Evolutionary conservation across 2,888 invertebrate genomes (phyloP).

Genomic region (Ryuthela nishihirai): DNA sequence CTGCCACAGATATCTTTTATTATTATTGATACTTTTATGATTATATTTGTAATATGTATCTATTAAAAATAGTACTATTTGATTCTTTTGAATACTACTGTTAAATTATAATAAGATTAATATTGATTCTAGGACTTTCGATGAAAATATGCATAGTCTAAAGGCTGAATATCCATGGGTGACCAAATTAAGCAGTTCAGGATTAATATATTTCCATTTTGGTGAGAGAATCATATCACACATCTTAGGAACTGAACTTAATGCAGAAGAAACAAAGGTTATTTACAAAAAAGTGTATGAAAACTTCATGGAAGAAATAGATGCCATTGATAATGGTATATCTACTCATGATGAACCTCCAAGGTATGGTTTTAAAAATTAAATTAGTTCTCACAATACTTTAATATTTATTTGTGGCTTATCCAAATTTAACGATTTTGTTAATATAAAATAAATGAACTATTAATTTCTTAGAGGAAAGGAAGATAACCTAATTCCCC

Average conservation of each 20-base stretch:
- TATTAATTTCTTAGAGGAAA: no score
- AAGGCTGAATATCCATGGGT: slow-evolving; percentile 46
- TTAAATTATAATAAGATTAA: no score
- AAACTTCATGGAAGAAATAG: slow-evolving; percentile 84
- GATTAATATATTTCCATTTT: slow-evolving; percentile 83
- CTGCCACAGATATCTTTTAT: no score
- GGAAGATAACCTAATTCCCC: no score
- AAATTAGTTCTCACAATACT: background rate
- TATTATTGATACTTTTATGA: no score
- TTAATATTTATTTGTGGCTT: background rate
- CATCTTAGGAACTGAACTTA: slow-evolving; percentile 54
- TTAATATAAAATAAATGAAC: no score
- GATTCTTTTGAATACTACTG: no score
- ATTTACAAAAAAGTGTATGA: slow-evolving; percentile 66
- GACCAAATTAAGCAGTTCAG: slow-evolving; percentile 87
- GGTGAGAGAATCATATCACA: slow-evolving; percentile 72
- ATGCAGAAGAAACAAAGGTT: slow-evolving; percentile 51
- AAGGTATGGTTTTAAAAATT: slow-evolving; percentile 3
- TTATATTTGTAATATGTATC: background rate
- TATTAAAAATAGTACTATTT: background rate
- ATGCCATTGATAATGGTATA: slow-evolving; percentile 97
- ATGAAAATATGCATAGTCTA: slow-evolving; percentile 63
- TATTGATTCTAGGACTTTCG: slow-evolving; percentile 60
- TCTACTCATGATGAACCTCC: slow-evolving; percentile 66
- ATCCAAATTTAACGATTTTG: no score